These are phyloP conservation scores for Trichomalopsis sarcophagae DNA, from an alignment of 1,140 invertebrate species.

Conservation along the genomic window DNA sequence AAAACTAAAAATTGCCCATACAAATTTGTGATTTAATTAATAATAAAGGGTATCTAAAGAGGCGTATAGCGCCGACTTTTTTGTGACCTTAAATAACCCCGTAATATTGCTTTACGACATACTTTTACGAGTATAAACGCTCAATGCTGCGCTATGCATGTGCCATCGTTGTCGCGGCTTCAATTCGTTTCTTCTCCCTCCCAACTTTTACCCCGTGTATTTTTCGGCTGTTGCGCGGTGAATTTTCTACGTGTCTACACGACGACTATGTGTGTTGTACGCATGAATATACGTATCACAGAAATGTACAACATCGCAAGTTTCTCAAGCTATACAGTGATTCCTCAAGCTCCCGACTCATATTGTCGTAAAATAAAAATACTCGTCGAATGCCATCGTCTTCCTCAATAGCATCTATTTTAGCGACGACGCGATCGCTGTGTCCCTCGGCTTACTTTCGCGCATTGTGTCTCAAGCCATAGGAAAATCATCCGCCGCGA, in stretches of 20 bases:
- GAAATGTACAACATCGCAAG: not conserved
- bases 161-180: no score
- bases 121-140: not conserved
- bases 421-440: not conserved
- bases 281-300: not conserved
- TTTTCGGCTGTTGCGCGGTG: not conserved
- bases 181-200: not conserved
- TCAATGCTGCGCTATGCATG: not conserved
- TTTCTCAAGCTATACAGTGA: not conserved
- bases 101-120: slow-evolving; percentile 49
- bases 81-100: slow-evolving; percentile 17
- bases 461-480: no score
- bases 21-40: slow-evolving; percentile 28
- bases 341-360: not conserved
- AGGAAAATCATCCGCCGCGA: no score
- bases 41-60: slow-evolving; percentile 11
- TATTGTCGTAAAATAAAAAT: not conserved
- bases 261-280: not conserved
- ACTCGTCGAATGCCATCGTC: not conserved
- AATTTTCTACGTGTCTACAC: not conserved
- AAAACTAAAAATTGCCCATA: slow-evolving; percentile 21
- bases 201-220: not conserved
- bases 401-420: not conserved
- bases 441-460: no score
- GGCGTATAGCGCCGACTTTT: not conserved